Percentiles rank a stretch among this genome's conserved stretches.
phyloP scores from a whole-genome alignment of 2,113 vertebrate genomes.

The Eublepharis macularius region DNA sequence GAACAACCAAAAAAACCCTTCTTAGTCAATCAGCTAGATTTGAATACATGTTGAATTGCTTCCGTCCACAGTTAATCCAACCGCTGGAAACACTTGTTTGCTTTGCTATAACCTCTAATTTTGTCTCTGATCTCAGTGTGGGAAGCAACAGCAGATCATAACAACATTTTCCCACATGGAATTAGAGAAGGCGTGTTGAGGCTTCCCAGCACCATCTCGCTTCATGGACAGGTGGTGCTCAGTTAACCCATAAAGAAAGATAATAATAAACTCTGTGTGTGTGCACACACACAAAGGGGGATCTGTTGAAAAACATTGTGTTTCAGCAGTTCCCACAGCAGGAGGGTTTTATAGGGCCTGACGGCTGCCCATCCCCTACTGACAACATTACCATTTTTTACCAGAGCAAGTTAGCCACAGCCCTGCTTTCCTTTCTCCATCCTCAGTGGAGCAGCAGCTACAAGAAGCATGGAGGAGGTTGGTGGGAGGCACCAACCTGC shows the following conservation, averaged over 20 bases:
- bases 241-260: not conserved
- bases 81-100: slow-evolving; percentile 43
- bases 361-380: too few species aligned
- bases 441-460: too few species aligned
- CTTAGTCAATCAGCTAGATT: slow-evolving; percentile 48
- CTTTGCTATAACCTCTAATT: slow-evolving; percentile 59
- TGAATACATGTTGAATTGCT: slow-evolving; percentile 57
- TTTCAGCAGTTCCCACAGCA: too few species aligned
- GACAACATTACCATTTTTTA: too few species aligned
- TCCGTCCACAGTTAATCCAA: slow-evolving; percentile 58
- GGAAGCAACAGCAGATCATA: slow-evolving; percentile 41
- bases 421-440: too few species aligned
- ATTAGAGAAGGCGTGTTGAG: slow-evolving; percentile 42
- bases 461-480: too few species aligned
- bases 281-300: too few species aligned
- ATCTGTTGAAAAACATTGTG: too few species aligned
- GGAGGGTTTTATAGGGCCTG: too few species aligned
- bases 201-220: slow-evolving; percentile 22
- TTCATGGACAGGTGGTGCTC: not conserved
- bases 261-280: not conserved
- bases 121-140: slow-evolving; percentile 46
- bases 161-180: slow-evolving; percentile 54
- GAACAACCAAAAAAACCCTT: slow-evolving; percentile 31
- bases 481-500: too few species aligned
- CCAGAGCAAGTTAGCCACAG: too few species aligned